Evolutionary conservation across 2,113 vertebrate genomes (phyloP), one percentile per base, ranked within the genome.

Genomic region (Ursus arctos): DNA sequence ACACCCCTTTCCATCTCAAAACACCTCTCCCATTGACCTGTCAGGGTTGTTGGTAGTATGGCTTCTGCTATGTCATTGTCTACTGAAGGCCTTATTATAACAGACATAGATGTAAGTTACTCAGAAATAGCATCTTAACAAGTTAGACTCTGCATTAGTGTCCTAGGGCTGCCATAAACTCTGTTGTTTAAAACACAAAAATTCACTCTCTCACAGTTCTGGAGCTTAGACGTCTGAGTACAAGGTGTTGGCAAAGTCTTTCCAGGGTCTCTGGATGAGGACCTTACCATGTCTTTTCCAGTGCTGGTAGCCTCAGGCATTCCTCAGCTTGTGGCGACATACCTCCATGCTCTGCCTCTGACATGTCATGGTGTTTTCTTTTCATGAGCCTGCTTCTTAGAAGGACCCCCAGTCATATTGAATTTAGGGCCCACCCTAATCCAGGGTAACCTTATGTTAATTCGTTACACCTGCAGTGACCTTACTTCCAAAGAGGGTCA

Each of bases 1-100:
- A 40, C 53, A 53, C n/a, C 6, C 12, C 6, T 77, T 91, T 77
- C 77, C 59, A 79, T 61, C 8, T 88, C 92, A 72, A 74, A 94
- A 96, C 53, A 72, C 9, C 19, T 88, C 77, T 89, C 13, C 47
- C 26, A 83, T 82, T 89, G 87, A 97, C 77, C 86, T 57, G 40
- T 43, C 59, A 63, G 40, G 40, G 28, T 65, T 55, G 15, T 94
- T 87, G 51, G 74, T 31, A 18, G 11, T 21, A 57, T n/a, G 63
- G 65, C 49, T 80, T 87, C 74, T 51, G 9, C 57, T 88, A 8
- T 88, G 51, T 65, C 59, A 14, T 40, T 94, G 36, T 65, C 51
- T 80, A 19, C 51, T 22, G 8, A 84, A 90, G 15, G 2, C 3
- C 15, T 77, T 88, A 83, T 91, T 95, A 15, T 26, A 74, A 63